Conservation (phyloP, 2,797 vertebrate species). For the Aeoliscus strigatus region DNA sequence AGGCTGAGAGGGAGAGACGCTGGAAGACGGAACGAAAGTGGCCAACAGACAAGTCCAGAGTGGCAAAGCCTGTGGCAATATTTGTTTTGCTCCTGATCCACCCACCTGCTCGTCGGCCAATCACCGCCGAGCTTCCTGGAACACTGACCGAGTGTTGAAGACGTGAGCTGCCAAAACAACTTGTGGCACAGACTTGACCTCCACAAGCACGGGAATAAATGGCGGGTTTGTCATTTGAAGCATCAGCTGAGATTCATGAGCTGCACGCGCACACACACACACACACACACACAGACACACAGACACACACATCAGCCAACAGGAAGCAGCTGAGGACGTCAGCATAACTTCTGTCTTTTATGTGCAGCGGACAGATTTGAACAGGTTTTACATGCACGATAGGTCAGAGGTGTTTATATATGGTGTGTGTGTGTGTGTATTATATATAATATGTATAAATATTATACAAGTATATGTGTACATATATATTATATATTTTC, state of each 20-base stretch:
- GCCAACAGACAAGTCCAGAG: conserved; percentile 30
- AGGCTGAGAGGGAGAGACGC: conserved; percentile 13
- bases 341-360: neutral
- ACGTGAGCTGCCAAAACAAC: conserved; percentile 40
- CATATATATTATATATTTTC: too few species aligned
- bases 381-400: too few species aligned
- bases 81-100: conserved; percentile 56
- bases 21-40: conserved; percentile 20
- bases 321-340: too few species aligned
- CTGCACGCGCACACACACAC: conserved; percentile 9
- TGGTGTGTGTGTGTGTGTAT: too few species aligned
- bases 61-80: conserved; percentile 48
- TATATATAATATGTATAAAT: too few species aligned
- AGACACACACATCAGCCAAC: neutral
- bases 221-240: conserved; percentile 16
- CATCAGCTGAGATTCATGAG: conserved; percentile 38
- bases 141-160: conserved; percentile 53
- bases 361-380: too few species aligned
- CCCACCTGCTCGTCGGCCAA: conserved; percentile 62
- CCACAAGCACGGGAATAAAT: conserved; percentile 1
- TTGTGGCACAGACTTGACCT: neutral
- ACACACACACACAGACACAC: conserved; percentile 3
- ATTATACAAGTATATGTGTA: too few species aligned
- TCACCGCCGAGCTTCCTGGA: conserved; percentile 32
- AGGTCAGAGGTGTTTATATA: too few species aligned